Evolutionary conservation across 1,140 invertebrate genomes (phyloP).

Genomic region (Ruditapes philippinarum): DNA sequence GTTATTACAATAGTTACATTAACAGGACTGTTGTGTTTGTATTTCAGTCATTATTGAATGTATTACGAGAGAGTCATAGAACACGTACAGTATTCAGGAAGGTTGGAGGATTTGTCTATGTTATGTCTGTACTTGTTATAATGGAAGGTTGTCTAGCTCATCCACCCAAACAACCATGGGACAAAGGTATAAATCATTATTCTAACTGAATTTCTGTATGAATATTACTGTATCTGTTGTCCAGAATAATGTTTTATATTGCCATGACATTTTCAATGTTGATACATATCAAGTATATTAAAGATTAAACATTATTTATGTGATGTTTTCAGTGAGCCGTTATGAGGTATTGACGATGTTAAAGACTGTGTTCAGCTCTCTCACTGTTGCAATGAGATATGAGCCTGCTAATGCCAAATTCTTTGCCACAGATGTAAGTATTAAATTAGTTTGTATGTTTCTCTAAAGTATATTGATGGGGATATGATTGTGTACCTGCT

Average conservation of each 20-base stretch:
- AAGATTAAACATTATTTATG: background rate
- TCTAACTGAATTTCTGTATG: too few species aligned
- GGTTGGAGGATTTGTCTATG: constrained; percentile 98
- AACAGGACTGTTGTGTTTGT: too few species aligned
- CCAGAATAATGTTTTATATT: too few species aligned
- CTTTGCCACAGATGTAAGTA: constrained; percentile 96
- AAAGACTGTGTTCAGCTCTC: constrained; percentile 97
- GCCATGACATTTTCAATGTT: too few species aligned
- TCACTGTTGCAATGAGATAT: constrained; percentile 99
- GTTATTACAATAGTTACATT: too few species aligned
- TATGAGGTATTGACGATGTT: constrained; percentile 87
- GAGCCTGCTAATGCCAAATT: constrained; percentile 99
- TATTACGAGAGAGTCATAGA: constrained; percentile 97
- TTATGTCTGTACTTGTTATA: constrained; percentile 97
- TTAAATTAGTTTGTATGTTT: too few species aligned
- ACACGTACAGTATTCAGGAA: constrained; percentile 98
- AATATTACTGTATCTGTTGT: too few species aligned
- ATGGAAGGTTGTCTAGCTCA: constrained; percentile 94
- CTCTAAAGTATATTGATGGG: too few species aligned
- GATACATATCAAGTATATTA: too few species aligned
- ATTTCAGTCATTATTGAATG: constrained; percentile 92
- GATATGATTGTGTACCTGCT: too few species aligned
- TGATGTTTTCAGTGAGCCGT: constrained; percentile 80
- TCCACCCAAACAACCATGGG: constrained; percentile 87
- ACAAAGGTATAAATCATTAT: constrained; percentile 82